These are phyloP conservation scores for Fragariocoptes setiger DNA, from an alignment of 1,140 invertebrate genomes.

Conservation along the genomic window DNA sequence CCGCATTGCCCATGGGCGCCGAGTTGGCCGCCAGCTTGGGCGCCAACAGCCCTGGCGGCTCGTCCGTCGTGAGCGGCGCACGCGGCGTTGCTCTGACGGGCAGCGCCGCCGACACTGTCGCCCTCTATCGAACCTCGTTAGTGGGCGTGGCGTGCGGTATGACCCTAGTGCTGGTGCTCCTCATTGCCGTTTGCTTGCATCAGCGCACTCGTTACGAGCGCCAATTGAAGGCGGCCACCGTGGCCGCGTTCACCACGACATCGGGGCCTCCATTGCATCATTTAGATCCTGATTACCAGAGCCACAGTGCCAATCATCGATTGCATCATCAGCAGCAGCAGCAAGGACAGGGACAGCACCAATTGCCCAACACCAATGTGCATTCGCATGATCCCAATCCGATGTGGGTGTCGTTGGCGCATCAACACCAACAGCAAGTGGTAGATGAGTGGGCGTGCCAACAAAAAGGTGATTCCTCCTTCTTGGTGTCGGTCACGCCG, in stretches of 20 bases:
- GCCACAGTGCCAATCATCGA: conserved; percentile 7
- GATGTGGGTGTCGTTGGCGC: conserved; percentile 71
- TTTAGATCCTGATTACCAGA: background rate
- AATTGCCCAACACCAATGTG: conserved; percentile 72
- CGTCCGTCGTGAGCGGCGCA: no score
- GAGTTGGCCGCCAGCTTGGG: no score
- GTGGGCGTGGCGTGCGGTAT: background rate
- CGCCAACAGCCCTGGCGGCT: conserved; percentile 5
- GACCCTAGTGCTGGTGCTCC: background rate
- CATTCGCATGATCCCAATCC: conserved; percentile 74
- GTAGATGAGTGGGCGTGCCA: conserved; percentile 26
- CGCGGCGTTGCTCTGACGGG: no score
- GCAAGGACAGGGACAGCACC: conserved; percentile 40
- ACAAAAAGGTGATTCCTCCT: background rate
- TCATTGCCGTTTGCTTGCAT: background rate
- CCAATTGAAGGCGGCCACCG: conserved; percentile 67
- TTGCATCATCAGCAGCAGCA: conserved; percentile 27
- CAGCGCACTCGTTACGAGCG: conserved; percentile 29
- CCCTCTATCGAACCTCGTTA: background rate
- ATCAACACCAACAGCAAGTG: conserved; percentile 66
- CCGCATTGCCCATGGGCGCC: background rate
- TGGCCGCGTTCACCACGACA: conserved; percentile 60
- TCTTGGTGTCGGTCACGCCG: background rate
- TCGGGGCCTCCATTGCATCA: conserved; percentile 18
- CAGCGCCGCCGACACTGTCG: background rate